Evolutionary conservation across 2,888 invertebrate genomes (phyloP).

Genomic region (Eurois occulta): DNA sequence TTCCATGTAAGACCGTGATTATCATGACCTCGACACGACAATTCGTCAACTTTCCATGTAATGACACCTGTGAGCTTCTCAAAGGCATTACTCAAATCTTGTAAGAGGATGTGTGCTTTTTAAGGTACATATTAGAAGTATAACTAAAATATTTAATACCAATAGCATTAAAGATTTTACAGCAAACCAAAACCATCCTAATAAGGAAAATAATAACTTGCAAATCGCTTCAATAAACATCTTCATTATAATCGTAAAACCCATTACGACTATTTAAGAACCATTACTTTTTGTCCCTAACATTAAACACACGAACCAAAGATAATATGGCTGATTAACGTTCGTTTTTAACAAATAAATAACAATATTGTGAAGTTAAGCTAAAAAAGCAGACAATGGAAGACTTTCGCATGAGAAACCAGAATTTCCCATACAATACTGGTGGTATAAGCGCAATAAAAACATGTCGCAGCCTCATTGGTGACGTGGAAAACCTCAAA

Average conservation of each 20-base stretch:
- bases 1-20: conserved; percentile 18
- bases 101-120: neutral
- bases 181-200: neutral
- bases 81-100: neutral
- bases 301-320: conserved; percentile 21
- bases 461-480: conserved; percentile 77
- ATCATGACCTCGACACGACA: conserved; percentile 8
- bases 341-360: conserved; percentile 59
- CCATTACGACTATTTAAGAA: conserved; percentile 33
- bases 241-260: conserved; percentile 18
- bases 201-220: conserved; percentile 18
- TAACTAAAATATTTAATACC: neutral
- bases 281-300: conserved; percentile 3
- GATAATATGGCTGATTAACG: conserved; percentile 49
- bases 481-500: conserved; percentile 83
- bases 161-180: neutral
- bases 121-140: neutral
- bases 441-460: conserved; percentile 81
- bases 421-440: conserved; percentile 85
- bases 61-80: neutral
- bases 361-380: conserved; percentile 68
- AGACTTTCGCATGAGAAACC: conserved; percentile 88
- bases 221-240: conserved; percentile 12
- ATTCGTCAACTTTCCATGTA: conserved; percentile 7
- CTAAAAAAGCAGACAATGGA: conserved; percentile 74